Evolutionary conservation across 2,113 vertebrate species (phyloP).

Genomic region (Oxyruncus cristatus): DNA sequence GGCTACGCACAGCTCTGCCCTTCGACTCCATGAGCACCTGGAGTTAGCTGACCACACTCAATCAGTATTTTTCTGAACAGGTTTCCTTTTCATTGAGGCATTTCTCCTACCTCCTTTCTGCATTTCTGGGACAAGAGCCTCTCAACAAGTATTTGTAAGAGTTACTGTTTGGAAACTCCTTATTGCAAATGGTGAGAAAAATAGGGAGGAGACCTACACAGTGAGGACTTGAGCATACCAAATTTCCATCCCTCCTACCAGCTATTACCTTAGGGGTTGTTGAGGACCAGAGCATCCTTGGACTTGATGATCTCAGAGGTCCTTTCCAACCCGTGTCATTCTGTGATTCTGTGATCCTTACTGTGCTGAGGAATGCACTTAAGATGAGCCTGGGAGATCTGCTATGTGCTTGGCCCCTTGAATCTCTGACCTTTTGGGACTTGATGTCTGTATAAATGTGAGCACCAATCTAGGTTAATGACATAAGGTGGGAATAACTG

Average conservation of each 20-base stretch:
- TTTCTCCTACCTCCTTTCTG: not conserved
- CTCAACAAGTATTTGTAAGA: not conserved
- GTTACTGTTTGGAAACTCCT: not conserved
- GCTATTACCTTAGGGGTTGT: not conserved
- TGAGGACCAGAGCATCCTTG: not conserved
- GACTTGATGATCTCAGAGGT: too few species aligned
- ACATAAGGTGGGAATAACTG: not conserved
- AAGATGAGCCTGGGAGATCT: not conserved
- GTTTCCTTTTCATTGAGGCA: not conserved
- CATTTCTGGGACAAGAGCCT: not conserved
- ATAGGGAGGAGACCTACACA: not conserved
- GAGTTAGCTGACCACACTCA: not conserved
- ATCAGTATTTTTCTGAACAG: not conserved
- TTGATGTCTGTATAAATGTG: not conserved
- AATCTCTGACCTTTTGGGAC: not conserved
- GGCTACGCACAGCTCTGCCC: not conserved
- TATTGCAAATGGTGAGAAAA: not conserved
- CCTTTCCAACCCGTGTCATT: too few species aligned
- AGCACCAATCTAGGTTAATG: not conserved
- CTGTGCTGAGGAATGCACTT: not conserved
- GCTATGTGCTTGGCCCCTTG: not conserved
- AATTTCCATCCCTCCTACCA: not conserved
- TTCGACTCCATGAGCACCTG: rapidly evolving
- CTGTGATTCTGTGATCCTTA: too few species aligned
- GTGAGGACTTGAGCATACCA: not conserved